These are phyloP conservation scores for Hermaeophaga mercurialis DNA, from an alignment of 2,888 invertebrate genomes.

Conservation along the genomic window DNA sequence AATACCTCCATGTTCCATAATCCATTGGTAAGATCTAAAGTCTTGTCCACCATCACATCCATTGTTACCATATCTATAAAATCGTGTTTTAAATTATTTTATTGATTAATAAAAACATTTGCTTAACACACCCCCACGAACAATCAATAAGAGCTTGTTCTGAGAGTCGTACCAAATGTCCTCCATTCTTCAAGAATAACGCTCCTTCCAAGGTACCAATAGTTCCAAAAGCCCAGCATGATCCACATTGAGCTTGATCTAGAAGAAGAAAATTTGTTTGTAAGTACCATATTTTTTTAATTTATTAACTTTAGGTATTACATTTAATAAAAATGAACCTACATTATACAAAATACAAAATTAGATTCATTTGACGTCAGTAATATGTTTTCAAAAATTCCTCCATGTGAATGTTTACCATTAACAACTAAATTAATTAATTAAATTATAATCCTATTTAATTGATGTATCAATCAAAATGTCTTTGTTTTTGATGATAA, in stretches of 20 bases:
- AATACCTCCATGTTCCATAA: conserved; percentile 85
- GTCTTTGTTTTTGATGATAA: no score
- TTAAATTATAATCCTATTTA: no score
- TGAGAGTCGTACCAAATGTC: conserved; percentile 80
- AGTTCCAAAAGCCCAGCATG: conserved; percentile 97
- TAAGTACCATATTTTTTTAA: no score
- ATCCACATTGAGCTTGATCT: conserved; percentile 97
- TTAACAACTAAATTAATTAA: no score
- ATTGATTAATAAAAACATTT: not conserved
- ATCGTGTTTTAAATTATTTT: not conserved
- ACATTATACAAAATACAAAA: no score
- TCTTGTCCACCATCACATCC: conserved; percentile 99
- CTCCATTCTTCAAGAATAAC: conserved; percentile 80
- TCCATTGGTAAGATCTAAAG: conserved; percentile 91
- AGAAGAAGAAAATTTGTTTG: no score
- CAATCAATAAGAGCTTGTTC: conserved; percentile 96
- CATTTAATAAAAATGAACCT: no score
- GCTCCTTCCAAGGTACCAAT: conserved; percentile 93
- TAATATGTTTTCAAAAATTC: no score
- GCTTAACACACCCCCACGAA: conserved; percentile 84
- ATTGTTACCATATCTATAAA: conserved; percentile 80
- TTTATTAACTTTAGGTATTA: no score
- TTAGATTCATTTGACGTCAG: no score
- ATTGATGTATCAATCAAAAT: no score
- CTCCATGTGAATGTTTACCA: no score